Evolutionary conservation across 2,797 vertebrate species (phyloP).

Genomic region (Glyptemys insculpta): DNA sequence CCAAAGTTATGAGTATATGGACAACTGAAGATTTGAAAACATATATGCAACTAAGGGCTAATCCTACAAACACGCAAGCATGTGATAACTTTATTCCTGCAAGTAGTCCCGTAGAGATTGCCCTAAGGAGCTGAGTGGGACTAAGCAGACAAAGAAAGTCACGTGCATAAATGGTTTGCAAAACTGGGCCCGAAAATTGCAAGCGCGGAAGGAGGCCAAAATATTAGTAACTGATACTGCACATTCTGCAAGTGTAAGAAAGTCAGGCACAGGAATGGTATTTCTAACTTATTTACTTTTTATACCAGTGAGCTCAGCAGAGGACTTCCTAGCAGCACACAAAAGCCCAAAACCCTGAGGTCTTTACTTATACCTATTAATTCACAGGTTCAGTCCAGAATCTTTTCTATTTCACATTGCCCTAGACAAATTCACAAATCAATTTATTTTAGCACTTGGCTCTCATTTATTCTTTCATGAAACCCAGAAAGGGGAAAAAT

Average conservation of each 20-base stretch:
- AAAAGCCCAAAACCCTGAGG: background rate
- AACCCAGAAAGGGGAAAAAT: constrained; percentile 50
- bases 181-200: constrained; percentile 36
- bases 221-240: background rate
- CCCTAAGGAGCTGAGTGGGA: constrained; percentile 55
- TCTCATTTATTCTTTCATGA: constrained; percentile 54
- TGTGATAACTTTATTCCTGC: background rate
- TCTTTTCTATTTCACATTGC: background rate
- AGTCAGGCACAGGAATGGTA: background rate
- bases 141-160: constrained; percentile 32
- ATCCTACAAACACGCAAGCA: background rate
- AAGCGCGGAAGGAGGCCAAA: constrained; percentile 45
- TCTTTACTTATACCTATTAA: constrained; percentile 26
- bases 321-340: background rate
- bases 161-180: constrained; percentile 21
- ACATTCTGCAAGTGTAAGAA: background rate
- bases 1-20: background rate
- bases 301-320: background rate
- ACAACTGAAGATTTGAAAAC: background rate
- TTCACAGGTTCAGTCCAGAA: background rate
- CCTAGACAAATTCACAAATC: background rate
- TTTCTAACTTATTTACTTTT: constrained; percentile 52
- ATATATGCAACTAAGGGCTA: background rate
- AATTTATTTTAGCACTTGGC: constrained; percentile 17
- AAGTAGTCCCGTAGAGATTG: constrained; percentile 16